Percentiles rank a stretch among this genome's conserved stretches.
Evolutionary conservation across 2,888 invertebrate species (phyloP).

Genomic region (Vandiemenella viatica): DNA sequence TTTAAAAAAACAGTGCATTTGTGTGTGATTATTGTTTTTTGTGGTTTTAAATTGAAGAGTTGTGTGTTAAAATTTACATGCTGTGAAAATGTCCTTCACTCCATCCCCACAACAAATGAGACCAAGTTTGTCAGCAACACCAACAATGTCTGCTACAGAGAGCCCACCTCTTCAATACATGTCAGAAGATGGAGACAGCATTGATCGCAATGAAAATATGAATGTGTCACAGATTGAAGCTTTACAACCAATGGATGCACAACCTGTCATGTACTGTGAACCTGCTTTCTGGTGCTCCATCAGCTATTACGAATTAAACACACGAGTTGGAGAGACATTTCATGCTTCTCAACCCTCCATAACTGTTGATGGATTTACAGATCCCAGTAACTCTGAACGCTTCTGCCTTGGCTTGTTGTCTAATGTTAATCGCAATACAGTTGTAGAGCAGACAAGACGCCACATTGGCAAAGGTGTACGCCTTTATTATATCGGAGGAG

Average conservation of each 20-base stretch:
- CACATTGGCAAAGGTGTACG: conserved; percentile 92
- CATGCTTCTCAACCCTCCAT: conserved; percentile 92
- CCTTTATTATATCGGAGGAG: conserved; percentile 92
- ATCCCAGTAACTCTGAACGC: conserved; percentile 92
- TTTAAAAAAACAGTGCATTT: too few species aligned
- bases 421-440: conserved; percentile 91
- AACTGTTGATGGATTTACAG: conserved; percentile 93
- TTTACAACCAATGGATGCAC: conserved; percentile 63
- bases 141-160: conserved; percentile 43
- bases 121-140: too few species aligned
- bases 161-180: conserved; percentile 94
- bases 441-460: conserved; percentile 87
- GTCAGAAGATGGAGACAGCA: conserved; percentile 94
- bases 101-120: too few species aligned
- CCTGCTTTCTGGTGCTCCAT: conserved; percentile 98
- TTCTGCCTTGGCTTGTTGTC: conserved; percentile 92
- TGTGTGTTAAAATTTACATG: too few species aligned
- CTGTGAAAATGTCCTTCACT: too few species aligned
- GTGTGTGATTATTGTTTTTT: too few species aligned
- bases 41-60: too few species aligned
- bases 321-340: conserved; percentile 93
- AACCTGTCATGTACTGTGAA: conserved; percentile 91
- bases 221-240: conserved; percentile 67
- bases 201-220: conserved; percentile 87
- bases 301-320: conserved; percentile 95